Evolutionary conservation across 2,113 vertebrate species (phyloP), one percentile per base, ranked within the genome.

Genomic region (Tonatia bakeri): DNA sequence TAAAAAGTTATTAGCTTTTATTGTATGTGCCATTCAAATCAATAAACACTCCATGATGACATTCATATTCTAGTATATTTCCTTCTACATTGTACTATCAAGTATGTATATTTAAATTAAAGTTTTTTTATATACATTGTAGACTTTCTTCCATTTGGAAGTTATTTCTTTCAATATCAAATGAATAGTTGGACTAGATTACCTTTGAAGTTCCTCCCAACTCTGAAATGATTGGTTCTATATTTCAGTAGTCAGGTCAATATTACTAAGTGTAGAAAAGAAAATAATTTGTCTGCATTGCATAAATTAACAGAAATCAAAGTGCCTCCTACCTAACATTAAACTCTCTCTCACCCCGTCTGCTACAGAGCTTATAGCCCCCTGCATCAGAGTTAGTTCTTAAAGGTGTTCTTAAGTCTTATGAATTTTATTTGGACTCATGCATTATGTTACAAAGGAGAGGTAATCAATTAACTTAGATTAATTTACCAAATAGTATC

Each of bases 401-500:
- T 64, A n/a, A 84, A 96, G n/a, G 12, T 72, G n/a, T 59, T 85
- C n/a, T 80, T 87, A 59, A 84, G n/a, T 3, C 19, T 87, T 95
- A 36, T 33, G 20, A 84, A 72, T 90, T 94, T 94, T 90, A 84
- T 22, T 59, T 70, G 10, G 43, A 28, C 24, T 72, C 4, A 28
- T 16, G 17, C 9, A 95, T 67, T 54, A 59, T 81, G 69, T 65
- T 64, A 40, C 26, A 92, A 90, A 85, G 28, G 1, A 43, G 20
- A 38, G 16, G 83, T 50, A 72, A 54, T 19, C 5, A 45, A 90
- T 73, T 85, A 79, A 81, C 16, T 79, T 73, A 43, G 1, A 87
- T 92, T 76, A 84, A 61, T 82, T 61, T 94, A 11, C 10, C 14
- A 81, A 47, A 81, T 77, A 80, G 19, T 76, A 33, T 43, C 14